phyloP scores from a whole-genome alignment of 1,140 invertebrate species.

The Drosophila littoralis region DNA sequence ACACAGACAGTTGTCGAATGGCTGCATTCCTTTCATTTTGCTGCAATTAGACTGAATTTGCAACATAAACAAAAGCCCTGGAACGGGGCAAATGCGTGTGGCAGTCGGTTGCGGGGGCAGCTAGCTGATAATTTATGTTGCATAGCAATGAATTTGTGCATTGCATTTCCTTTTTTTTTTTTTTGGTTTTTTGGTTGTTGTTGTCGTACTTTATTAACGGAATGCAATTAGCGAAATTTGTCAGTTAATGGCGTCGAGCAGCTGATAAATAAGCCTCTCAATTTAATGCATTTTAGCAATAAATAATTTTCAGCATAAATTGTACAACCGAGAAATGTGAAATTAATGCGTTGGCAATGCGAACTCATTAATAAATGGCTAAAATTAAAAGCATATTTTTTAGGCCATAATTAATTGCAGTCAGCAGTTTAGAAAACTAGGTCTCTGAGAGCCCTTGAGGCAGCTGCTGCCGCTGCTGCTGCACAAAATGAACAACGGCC shows the following conservation, averaged over 20 bases:
- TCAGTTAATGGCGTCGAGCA: slow-evolving; percentile 76
- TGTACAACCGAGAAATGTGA: slow-evolving; percentile 42
- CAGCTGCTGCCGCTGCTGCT: slow-evolving; percentile 12
- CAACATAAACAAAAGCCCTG: slow-evolving; percentile 18
- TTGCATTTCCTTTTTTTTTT: slow-evolving; percentile 3
- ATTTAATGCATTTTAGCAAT: slow-evolving; percentile 78
- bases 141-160: slow-evolving; percentile 39
- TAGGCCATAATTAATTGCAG: slow-evolving; percentile 52
- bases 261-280: slow-evolving; percentile 76
- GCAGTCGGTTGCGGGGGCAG: no score
- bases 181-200: slow-evolving; percentile 20
- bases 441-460: slow-evolving; percentile 33
- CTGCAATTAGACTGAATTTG: slow-evolving; percentile 66
- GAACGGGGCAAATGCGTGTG: no score
- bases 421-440: slow-evolving; percentile 37
- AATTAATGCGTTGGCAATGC: slow-evolving; percentile 69
- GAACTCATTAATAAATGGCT: slow-evolving; percentile 73
- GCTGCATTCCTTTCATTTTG: slow-evolving; percentile 71
- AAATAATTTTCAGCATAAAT: slow-evolving; percentile 57
- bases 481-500: slow-evolving; percentile 15
- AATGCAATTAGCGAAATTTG: slow-evolving; percentile 80
- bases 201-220: slow-evolving; percentile 73
- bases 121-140: slow-evolving; percentile 40
- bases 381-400: slow-evolving; percentile 72
- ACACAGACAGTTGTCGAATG: slow-evolving; percentile 68